These are phyloP conservation scores for Dunckerocampus dactyliophorus DNA, from an alignment of 2,113 vertebrate genomes.

Conservation along the genomic window DNA sequence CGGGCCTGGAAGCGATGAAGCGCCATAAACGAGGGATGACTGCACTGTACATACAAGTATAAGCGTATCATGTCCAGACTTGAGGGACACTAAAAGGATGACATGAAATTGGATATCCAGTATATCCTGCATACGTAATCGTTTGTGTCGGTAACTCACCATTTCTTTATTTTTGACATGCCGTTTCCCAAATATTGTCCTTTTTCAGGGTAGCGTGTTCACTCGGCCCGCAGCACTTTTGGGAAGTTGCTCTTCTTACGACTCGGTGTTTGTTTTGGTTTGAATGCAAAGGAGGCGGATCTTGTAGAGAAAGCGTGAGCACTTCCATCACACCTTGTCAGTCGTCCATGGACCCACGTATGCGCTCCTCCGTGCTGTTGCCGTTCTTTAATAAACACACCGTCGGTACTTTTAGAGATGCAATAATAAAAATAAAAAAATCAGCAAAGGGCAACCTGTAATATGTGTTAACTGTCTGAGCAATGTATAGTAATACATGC, in stretches of 20 bases:
- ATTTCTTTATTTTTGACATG: not conserved
- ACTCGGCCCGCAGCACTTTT: slow-evolving; percentile 8
- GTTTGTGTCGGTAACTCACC: not conserved
- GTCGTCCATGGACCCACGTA: slow-evolving; percentile 44
- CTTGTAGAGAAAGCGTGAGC: slow-evolving; percentile 39
- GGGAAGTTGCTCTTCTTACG: slow-evolving; percentile 6
- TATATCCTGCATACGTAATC: slow-evolving; percentile 50
- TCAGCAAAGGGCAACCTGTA: slow-evolving; percentile 66
- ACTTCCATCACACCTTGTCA: slow-evolving; percentile 40
- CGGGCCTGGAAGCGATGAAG: too few species aligned
- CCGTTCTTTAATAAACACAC: slow-evolving; percentile 36
- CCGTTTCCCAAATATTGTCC: not conserved
- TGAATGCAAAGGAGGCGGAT: slow-evolving; percentile 12
- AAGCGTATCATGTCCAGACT: too few species aligned
- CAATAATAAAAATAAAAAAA: slow-evolving; percentile 65
- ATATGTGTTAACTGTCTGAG: slow-evolving; percentile 64
- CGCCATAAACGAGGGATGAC: too few species aligned
- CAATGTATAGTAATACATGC: slow-evolving; percentile 68
- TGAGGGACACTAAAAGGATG: too few species aligned
- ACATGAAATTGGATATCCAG: too few species aligned
- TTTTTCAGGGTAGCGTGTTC: slow-evolving; percentile 30
- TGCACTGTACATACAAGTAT: too few species aligned
- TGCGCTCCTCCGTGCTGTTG: slow-evolving; percentile 47
- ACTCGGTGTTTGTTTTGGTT: slow-evolving; percentile 24
- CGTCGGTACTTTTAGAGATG: slow-evolving; percentile 66